These are phyloP conservation scores for Momotus momota DNA, from an alignment of 2,797 vertebrate species.

Conservation along the genomic window DNA sequence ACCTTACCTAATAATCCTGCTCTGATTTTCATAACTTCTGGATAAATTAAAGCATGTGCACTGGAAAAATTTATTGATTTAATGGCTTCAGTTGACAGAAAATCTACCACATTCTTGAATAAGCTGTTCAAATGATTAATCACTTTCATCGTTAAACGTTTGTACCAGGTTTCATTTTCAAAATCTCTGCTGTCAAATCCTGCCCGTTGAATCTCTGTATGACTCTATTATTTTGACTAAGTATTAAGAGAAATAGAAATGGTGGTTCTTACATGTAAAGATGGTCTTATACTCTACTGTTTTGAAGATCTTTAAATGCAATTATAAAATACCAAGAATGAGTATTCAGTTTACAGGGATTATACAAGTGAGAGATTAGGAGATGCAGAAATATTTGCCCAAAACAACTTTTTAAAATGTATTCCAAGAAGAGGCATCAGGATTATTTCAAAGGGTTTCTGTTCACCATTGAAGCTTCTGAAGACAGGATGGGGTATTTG, in stretches of 20 bases:
- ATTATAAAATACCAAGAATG: neutral
- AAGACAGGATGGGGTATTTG: neutral
- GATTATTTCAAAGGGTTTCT: neutral
- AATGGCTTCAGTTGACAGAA: slow-evolving; percentile 5
- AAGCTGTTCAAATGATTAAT: slow-evolving; percentile 27
- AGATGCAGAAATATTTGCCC: neutral
- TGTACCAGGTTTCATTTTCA: neutral
- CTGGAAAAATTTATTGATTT: neutral
- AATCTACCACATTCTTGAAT: neutral
- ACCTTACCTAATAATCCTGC: neutral
- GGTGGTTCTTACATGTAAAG: neutral
- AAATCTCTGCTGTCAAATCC: slow-evolving; percentile 2
- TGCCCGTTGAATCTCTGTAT: neutral
- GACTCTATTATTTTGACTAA: slow-evolving; percentile 7
- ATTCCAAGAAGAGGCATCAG: neutral
- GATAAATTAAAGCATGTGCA: slow-evolving; percentile 5
- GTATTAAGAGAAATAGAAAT: neutral
- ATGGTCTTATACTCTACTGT: neutral
- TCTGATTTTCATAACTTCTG: neutral
- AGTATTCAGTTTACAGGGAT: neutral
- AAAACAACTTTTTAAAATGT: neutral
- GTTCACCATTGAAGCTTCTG: neutral
- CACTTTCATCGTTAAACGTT: neutral
- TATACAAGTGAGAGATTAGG: neutral
- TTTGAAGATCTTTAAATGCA: neutral